These are phyloP conservation scores for Nothocercus julius DNA, from an alignment of 2,113 vertebrate species.

Conservation along the genomic window DNA sequence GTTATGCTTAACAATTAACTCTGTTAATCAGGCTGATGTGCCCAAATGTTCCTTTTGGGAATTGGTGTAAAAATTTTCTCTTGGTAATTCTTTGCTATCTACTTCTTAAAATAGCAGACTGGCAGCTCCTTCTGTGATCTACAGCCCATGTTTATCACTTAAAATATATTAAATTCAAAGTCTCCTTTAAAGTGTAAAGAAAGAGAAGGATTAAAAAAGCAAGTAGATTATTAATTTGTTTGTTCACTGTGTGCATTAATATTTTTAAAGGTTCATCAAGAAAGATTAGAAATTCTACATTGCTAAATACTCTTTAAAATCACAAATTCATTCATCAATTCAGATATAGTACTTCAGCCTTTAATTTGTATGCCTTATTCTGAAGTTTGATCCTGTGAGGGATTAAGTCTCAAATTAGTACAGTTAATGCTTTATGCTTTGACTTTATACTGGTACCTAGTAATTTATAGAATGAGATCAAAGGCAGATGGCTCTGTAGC, in stretches of 20 bases:
- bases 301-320: background rate
- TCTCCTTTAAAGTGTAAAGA: background rate
- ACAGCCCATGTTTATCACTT: background rate
- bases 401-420: background rate
- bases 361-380: background rate
- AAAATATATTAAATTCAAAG: background rate
- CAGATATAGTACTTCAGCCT: accelerated
- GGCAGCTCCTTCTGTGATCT: background rate
- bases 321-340: background rate
- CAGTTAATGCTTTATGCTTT: background rate
- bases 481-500: background rate
- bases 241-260: background rate
- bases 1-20: constrained; percentile 40
- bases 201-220: background rate
- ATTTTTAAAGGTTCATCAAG: background rate
- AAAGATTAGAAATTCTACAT: background rate
- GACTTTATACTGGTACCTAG: background rate
- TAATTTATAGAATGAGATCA: background rate
- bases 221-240: background rate
- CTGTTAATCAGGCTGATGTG: background rate
- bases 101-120: constrained; percentile 3
- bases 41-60: constrained; percentile 21
- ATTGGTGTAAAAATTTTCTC: background rate
- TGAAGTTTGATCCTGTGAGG: background rate
- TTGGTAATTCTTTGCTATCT: background rate